Conservation (phyloP, 2,113 vertebrate species). For the Podarcis raffonei region DNA sequence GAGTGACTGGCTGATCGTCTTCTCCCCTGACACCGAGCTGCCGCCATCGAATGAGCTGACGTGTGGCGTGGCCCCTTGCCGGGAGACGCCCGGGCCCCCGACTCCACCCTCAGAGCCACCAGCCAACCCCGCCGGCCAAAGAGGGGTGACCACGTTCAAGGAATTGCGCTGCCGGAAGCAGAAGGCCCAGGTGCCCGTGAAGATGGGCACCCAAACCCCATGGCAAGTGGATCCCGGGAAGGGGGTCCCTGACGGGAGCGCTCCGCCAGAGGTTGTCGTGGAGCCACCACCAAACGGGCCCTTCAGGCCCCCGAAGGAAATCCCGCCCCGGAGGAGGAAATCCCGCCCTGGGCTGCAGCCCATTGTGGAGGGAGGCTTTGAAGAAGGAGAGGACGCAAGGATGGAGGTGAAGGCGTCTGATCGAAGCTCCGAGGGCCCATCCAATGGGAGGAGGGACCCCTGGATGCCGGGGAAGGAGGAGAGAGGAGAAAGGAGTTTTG, state of each 20-base stretch:
- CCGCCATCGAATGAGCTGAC: slow-evolving; percentile 68
- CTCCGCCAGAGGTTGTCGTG: not conserved
- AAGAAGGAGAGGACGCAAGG: slow-evolving; percentile 68
- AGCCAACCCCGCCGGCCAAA: slow-evolving; percentile 65
- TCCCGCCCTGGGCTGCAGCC: slow-evolving; percentile 76
- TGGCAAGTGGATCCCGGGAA: rapidly evolving
- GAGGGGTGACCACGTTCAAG: slow-evolving; percentile 91
- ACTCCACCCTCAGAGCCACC: slow-evolving; percentile 79
- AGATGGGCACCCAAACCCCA: slow-evolving; percentile 60
- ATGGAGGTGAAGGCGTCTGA: slow-evolving; percentile 28
- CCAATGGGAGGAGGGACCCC: not conserved
- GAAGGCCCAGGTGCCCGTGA: slow-evolving; percentile 57
- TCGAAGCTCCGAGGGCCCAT: rapidly evolving
- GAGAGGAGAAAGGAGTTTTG: not conserved
- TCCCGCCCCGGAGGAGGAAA: slow-evolving; percentile 81
- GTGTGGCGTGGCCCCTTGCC: not conserved
- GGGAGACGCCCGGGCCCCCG: slow-evolving; percentile 68
- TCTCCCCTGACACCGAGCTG: slow-evolving; percentile 88
- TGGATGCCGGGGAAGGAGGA: not conserved
- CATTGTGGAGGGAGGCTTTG: slow-evolving; percentile 73
- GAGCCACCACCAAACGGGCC: not conserved
- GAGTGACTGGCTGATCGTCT: slow-evolving; percentile 94
- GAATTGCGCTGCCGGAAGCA: slow-evolving; percentile 87
- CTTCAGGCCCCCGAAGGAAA: slow-evolving; percentile 71
- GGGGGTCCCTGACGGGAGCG: not conserved